Base-by-base conservation (phyloP, 2,797 vertebrate species). In the Xenopus petersii region DNA sequence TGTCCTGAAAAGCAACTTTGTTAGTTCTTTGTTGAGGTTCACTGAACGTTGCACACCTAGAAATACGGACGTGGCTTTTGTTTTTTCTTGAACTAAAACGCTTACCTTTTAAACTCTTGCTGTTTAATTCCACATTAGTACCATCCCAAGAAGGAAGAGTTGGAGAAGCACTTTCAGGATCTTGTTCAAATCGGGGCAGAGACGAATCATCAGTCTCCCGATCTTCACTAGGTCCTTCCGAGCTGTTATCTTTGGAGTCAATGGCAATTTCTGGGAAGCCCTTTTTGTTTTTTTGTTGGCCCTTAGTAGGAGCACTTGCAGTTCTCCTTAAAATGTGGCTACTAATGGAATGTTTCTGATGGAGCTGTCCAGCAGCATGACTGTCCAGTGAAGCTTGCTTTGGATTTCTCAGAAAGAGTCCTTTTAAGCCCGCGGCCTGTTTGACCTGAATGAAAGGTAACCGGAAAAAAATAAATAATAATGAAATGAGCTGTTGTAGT, bases 351-450 rank as follows among this genome's bases (percentile, higher is more conserved):
- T 93, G 92, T 88, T 95, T 97, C 93, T 89, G 93, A 76, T 82
- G 90, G 88, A 89, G 94, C 84, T 93, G 95, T 77, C 89, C 96
- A 98, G 91, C 95, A 98, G 91, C 96, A 96, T 95, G 96, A 94
- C 97, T 98, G 96, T 99, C 98, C 84, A 99, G 96, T 67, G 97
- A 98, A 84, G 93, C 84, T 83, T 98, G 96, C 90, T 98, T 99
- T 95, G 96, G 94, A 91, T 92, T 98, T 93, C 95, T 96, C 92
- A 97, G 94, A 91, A 99, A 98, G 75, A 99, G 93, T 74, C 95
- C 95, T 95, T 98, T 99, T 93, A 99, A 94, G 87, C 97, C 95
- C 86, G 93, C 93, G 88, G 89, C 90, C 84, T 92, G 93, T 83
- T 92, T 95, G 90, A 90, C 95, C 97, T 99, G 89, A 21, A 84